Evolutionary conservation across 1,140 invertebrate genomes (phyloP).

Genomic region (Anthonomus grandis): DNA sequence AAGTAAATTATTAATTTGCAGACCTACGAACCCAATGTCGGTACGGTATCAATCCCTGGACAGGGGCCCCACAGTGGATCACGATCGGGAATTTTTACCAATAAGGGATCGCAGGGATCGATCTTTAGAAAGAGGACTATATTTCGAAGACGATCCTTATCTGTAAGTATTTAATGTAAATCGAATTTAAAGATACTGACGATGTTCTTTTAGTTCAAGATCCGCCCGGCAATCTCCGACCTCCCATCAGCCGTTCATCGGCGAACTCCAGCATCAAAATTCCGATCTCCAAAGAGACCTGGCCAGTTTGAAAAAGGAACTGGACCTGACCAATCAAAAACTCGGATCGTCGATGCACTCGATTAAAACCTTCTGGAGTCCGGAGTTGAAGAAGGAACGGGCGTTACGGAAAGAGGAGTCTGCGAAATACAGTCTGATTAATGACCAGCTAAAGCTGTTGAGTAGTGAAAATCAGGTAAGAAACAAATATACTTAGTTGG

Average conservation of each 20-base stretch:
- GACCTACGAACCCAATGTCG: constrained; percentile 55
- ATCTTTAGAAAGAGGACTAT: constrained; percentile 63
- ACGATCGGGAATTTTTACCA: constrained; percentile 78
- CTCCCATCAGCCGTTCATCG: constrained; percentile 63
- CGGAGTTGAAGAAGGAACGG: constrained; percentile 97
- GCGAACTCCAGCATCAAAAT: constrained; percentile 93
- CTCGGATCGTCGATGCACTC: constrained; percentile 98
- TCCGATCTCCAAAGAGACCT: constrained; percentile 94
- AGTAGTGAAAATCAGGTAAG: constrained; percentile 95
- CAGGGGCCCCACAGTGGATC: constrained; percentile 58
- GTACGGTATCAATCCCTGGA: constrained; percentile 75
- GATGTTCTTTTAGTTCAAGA: constrained; percentile 36
- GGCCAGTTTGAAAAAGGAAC: constrained; percentile 92
- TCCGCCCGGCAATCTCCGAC: constrained; percentile 75
- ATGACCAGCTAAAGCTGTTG: constrained; percentile 93
- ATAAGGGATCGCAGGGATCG: constrained; percentile 64
- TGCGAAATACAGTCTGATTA: constrained; percentile 94
- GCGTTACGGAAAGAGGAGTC: constrained; percentile 96
- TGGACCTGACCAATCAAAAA: constrained; percentile 97
- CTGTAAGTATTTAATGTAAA: constrained; percentile 26
- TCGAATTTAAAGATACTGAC: not conserved
- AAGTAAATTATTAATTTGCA: too few relatives aligned
- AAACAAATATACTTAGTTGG: too few relatives aligned
- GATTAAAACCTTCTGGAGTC: constrained; percentile 99
- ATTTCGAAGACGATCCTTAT: constrained; percentile 74